Base-by-base conservation (phyloP, 2,113 vertebrate genomes). In the Callorhinus ursinus region DNA sequence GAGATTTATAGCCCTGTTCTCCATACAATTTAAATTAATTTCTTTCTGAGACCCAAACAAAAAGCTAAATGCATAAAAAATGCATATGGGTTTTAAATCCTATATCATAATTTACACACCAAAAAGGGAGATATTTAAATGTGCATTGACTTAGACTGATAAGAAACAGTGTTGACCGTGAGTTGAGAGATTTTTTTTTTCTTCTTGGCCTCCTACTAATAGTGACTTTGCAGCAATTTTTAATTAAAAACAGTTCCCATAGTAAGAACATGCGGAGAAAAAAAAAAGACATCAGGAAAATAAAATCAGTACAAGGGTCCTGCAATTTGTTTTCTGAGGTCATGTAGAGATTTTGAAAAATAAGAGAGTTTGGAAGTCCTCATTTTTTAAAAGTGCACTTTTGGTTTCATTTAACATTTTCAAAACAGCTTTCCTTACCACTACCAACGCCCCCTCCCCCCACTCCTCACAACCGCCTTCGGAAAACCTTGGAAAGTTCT, bases 201-300 rank as follows among this genome's bases (percentile, higher is more conserved):
- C 97, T 92, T 5, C 81, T 55, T 94, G 97, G 97, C 95, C 98
- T 98, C 98, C 87, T 98, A 98, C 91, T 92, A 98, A 98, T 96
- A 98, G 98, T 99, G 98, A 98, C 98, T 98, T 98, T 98, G 97
- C 95, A 98, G 98, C 98, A 98, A 98, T 98, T 99, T 98, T 98
- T 99, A 99, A 99, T 98, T 99, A 98, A 99, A 98, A 99, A 97
- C 99, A 99, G 98, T 98, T 98, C 98, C 94, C 98, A 97, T 96
- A 95, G 89, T 77, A 97, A 87, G 4, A 97, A 92, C 97, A 97
- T n/a, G 33, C 83, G 61, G 61, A n/a, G 16, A 2, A 51, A 86
- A 81, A 61, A 82, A 72, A 79, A 72, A 97, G 85, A 67, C 92
- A 26, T 65, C 77, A 96, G 76, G 98, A 97, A 98, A 99, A 98